Conservation (phyloP, 2,888 invertebrate genomes). For the Mimas tiliae region DNA sequence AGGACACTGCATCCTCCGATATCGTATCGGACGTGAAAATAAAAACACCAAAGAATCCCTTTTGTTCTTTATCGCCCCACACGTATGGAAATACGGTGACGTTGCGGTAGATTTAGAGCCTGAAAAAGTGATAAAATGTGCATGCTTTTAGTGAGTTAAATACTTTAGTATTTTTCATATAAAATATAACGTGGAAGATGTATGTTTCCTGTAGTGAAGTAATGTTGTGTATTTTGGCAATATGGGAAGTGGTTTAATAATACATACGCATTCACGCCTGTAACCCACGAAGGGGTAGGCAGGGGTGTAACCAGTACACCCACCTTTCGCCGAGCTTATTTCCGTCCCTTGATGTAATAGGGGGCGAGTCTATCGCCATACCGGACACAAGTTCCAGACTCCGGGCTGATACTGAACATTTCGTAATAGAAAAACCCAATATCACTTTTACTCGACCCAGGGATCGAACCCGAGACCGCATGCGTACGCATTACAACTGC, state of each 20-base stretch:
- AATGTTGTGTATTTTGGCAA: background rate
- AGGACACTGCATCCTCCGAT: constrained; percentile 66
- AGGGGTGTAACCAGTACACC: no score
- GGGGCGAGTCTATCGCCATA: no score
- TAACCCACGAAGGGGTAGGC: no score
- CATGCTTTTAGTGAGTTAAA: constrained; percentile 25
- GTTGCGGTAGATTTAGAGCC: constrained; percentile 71
- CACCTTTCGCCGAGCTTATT: no score
- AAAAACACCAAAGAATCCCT: constrained; percentile 54
- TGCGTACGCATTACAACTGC: no score
- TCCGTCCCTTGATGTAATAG: no score
- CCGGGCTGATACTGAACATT: no score
- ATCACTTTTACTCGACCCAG: background rate
- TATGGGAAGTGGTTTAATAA: background rate
- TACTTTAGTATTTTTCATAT: constrained; percentile 23
- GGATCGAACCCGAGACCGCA: no score
- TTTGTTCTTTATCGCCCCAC: constrained; percentile 81
- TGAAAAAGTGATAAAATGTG: constrained; percentile 61
- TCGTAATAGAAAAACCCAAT: no score
- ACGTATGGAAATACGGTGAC: constrained; percentile 76
- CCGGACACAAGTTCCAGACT: no score
- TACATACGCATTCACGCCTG: no score
- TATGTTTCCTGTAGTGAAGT: constrained; percentile 2
- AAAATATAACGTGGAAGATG: background rate
- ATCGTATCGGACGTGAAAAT: constrained; percentile 64